Base-by-base conservation (phyloP, 53 echinoderm and acorn worm genomes). In the Zoroaster sp. region DNA sequence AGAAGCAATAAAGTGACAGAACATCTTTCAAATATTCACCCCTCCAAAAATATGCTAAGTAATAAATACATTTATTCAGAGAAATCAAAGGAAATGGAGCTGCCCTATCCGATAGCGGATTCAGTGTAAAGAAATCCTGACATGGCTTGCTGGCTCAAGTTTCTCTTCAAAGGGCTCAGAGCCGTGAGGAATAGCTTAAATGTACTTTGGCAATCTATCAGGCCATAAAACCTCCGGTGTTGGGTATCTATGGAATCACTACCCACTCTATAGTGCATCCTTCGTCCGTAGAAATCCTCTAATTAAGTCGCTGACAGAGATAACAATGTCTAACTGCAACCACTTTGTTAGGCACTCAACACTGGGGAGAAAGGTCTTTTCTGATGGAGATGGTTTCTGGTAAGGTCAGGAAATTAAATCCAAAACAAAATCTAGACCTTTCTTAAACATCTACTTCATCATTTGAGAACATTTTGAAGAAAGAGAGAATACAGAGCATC, bases 231-330 rank as follows among this genome's bases (percentile, higher is more conserved):
- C 5, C 67, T 7, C 23, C 9, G 25, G 85, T 34, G 21, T 85
- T 49, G 71, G 51, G 38, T 85, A 69, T 42, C 85, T 8, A 33
- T 46, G 21, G 1, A 12, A 44, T 13, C 20, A 33, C 37, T 17
- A 23, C n/a, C 75, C 33, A 47, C 6, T 37, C 44, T 81, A 67
- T 40, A 40, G 43, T n/a, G 12, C 66, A 15, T 66, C 44, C 54
- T 33, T 31, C 34, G 5, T 44, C 41, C 20, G 10, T 35, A 3
- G 35, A 49, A 79, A 85, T 47, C 85, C 5, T 85, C 67, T 85
- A 85, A 85, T 85, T 85, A 85, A 85, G 85, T 85, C 49, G 85
- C 85, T 34, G 85, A 35, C 34, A 70, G 71, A 47, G 66, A 51
- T 51, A 49, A 71, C 85, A 85, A 85, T 85, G 49, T 68, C 63